Base-by-base conservation (phyloP, 2,113 vertebrate species). In the Corythaixoides concolor region DNA sequence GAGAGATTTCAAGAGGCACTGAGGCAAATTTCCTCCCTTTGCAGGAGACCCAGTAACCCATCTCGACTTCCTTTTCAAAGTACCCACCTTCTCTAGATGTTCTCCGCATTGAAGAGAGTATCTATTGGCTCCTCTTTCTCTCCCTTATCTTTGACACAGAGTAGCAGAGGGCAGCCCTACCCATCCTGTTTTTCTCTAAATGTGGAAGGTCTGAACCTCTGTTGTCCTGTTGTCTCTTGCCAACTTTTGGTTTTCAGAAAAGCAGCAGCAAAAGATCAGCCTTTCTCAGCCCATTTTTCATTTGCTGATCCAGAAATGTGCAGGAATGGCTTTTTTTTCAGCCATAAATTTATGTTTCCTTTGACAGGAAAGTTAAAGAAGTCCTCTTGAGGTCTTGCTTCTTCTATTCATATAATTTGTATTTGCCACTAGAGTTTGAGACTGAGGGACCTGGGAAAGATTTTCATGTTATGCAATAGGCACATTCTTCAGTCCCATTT, bases 121-220 rank as follows among this genome's bases (percentile, higher is more conserved):
- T 95, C 95, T 95, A 3, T 58, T 6, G 3, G 30, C 43, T 78
- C 41, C 22, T 75, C 62, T 83, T 67, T 74, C 52, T 81, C 27
- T 89, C n/a, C 47, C 27, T 85, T 80, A 72, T 62, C 35, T 60
- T 60, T 39, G 32, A 53, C 5, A 1, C 9, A 19, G 64, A 22
- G 49, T 80, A 70, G 79, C 85, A 93, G 83, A 81, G 62, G 52
- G 58, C 72, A 95, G 74, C 89, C 90, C 89, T 93, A 50, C 86
- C 90, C 92, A 94, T 97, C 91, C 93, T 95, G 83, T 96, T 96
- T 97, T 81, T 93, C 72, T 95, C 39, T 82, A 89, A 78, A 68
- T 26, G 22, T 68, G 66, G 35, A 58, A 89, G 22, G 13, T 60
- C 66, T 87, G 33, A 79, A 84, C 47, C 37, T 68, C 58, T 75